Evolutionary conservation across 2,797 vertebrate species (phyloP), one percentile per base, ranked within the genome.

Genomic region (Psittacula echo): DNA sequence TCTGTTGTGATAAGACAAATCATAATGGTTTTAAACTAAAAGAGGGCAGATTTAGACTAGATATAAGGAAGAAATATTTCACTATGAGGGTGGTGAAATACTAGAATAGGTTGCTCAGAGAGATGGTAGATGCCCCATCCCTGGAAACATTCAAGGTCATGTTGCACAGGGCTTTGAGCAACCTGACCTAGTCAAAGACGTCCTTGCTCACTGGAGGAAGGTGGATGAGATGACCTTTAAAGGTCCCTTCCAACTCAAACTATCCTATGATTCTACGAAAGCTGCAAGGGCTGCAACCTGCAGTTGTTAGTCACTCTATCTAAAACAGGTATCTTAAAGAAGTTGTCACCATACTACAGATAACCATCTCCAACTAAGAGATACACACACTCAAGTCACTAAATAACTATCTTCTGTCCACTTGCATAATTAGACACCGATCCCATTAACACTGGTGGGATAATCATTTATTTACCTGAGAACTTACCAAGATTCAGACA

Each of bases 371-470:
- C 71, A 71, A 26, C 27, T 47, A 68, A 12, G 61, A 75, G 34
- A 37, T 3, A 29, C 1, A 16, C 61, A 48, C 22, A 32, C 11
- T 30, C 27, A 61, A 37, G 24, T 50, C 66, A 71, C 41, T 22
- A 18, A 44, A 5, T 10, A 68, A 42, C 45, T 45, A 29, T 29
- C 71, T 53, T 61, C 19, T 80, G 19, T 32, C 39, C 50, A 16
- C 27, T 27, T 53, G 4, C 15, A 29, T 0, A 27, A 16, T 19
- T 37, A 56, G 45, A 56, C 13, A 18, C 16, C 12, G 19, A 44
- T n/a, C 21, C 21, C 2, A 0, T 20, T 10, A 83, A 47, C 30
- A 61, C 42, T 2, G 1, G 18, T 9, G 3, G 3, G 11, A 10
- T 5, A 85, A 29, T 23, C 44, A 20, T 16, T 56, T 48, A 18